Evolutionary conservation across 2,113 vertebrate species (phyloP).

Genomic region (Copsychus sechellarum): DNA sequence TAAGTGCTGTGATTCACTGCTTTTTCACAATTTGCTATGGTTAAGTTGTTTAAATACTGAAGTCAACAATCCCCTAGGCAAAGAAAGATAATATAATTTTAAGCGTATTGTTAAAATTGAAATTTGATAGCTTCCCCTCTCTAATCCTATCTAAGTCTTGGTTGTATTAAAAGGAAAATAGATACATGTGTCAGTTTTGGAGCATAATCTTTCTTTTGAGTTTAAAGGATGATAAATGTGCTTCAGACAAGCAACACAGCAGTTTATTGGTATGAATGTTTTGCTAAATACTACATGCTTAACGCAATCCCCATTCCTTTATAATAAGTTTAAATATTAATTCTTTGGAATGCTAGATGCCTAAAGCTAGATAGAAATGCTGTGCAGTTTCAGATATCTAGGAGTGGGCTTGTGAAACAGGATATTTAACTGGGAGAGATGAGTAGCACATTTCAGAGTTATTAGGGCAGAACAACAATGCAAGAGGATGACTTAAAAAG

Average conservation of each 20-base stretch:
- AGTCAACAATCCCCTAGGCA: conserved; percentile 54
- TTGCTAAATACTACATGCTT: conserved; percentile 76
- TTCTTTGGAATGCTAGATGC: conserved; percentile 82
- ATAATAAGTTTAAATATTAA: conserved; percentile 85
- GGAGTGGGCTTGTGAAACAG: conserved; percentile 79
- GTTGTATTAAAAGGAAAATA: conserved; percentile 51
- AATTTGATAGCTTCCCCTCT: conserved; percentile 56
- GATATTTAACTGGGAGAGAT: conserved; percentile 78
- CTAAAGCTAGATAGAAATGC: conserved; percentile 78
- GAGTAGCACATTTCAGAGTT: conserved; percentile 75
- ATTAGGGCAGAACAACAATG: conserved; percentile 65
- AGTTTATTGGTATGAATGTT: conserved; percentile 68
- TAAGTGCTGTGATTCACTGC: conserved; percentile 78
- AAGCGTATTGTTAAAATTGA: conserved; percentile 63
- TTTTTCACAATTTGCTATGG: conserved; percentile 71
- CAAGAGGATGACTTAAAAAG: conserved; percentile 59
- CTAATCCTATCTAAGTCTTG: conserved; percentile 52
- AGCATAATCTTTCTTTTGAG: conserved; percentile 41
- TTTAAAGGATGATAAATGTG: conserved; percentile 61
- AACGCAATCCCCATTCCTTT: conserved; percentile 75
- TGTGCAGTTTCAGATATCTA: conserved; percentile 77
- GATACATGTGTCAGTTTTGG: conserved; percentile 49
- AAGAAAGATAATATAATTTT: conserved; percentile 67
- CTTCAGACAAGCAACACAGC: conserved; percentile 59
- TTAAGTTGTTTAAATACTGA: conserved; percentile 71